Conservation (phyloP, 2,888 invertebrate genomes). For the Xiphydria camelus region DNA sequence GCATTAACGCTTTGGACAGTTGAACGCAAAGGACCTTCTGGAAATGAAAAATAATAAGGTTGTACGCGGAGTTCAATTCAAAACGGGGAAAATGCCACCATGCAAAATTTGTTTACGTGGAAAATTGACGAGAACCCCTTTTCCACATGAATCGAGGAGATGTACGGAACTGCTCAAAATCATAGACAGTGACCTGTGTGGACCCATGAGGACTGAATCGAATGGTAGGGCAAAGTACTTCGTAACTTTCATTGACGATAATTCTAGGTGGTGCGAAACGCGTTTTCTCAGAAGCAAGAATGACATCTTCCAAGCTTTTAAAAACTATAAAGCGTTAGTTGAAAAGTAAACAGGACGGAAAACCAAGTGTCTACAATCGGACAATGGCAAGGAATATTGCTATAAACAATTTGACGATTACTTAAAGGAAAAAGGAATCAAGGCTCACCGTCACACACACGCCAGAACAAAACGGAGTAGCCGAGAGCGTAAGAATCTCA, state of each 20-base stretch:
- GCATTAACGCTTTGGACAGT: constrained; percentile 11
- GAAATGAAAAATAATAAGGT: background rate
- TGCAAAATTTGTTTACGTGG: constrained; percentile 14
- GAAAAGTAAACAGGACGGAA: constrained; percentile 22
- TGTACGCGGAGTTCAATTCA: background rate
- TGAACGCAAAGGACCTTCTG: constrained; percentile 7
- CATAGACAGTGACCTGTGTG: constrained; percentile 29
- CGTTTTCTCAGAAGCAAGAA: constrained; percentile 24
- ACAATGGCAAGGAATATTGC: constrained; percentile 23
- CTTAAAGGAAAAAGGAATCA: constrained; percentile 23
- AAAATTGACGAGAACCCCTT: constrained; percentile 13
- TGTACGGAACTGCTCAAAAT: constrained; percentile 16
- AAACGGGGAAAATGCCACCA: background rate
- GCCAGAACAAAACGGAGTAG: constrained; percentile 42
- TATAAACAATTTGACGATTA: constrained; percentile 22
- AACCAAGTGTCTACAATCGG: constrained; percentile 22
- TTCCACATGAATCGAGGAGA: constrained; percentile 9
- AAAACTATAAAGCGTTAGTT: constrained; percentile 18
- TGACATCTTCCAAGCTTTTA: constrained; percentile 18
- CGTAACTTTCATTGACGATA: constrained; percentile 34
- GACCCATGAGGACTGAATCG: constrained; percentile 25
- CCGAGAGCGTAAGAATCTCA: constrained; percentile 42
- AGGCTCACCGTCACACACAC: constrained; percentile 27
- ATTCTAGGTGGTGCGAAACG: constrained; percentile 28
- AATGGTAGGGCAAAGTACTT: constrained; percentile 26